Percentiles rank a stretch among this genome's conserved stretches.
These are phyloP conservation scores for Lampris incognitus DNA, from an alignment of 2,113 vertebrate species.

Conservation along the genomic window DNA sequence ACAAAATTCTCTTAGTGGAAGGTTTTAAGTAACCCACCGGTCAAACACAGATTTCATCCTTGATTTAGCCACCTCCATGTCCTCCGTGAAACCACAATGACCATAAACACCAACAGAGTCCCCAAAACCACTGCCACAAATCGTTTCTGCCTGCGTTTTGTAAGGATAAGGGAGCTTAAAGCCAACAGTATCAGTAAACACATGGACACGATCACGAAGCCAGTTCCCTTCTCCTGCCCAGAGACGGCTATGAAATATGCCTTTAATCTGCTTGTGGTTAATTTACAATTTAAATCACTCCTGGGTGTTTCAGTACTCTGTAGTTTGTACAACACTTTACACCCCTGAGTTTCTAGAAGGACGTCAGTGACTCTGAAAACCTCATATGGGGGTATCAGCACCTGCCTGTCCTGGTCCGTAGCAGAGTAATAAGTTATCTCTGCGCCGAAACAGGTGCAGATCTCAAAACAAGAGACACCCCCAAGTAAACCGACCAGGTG, in stretches of 20 bases:
- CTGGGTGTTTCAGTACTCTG: conserved; percentile 45
- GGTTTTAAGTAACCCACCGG: no score
- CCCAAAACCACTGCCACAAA: no score
- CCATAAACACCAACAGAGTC: no score
- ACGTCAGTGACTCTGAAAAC: conserved; percentile 57
- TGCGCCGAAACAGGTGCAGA: conserved; percentile 57
- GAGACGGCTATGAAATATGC: neutral
- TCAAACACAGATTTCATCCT: no score
- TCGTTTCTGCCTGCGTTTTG: no score
- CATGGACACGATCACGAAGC: no score
- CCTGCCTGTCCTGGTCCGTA: conserved; percentile 20
- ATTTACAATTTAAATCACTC: conserved; percentile 52
- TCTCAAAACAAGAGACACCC: conserved; percentile 63
- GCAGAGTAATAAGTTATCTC: conserved; percentile 60
- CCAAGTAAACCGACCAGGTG: neutral
- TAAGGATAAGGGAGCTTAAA: no score
- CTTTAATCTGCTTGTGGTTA: neutral
- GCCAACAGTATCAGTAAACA: no score
- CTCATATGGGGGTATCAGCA: conserved; percentile 61
- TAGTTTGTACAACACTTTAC: conserved; percentile 55
- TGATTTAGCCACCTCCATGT: no score
- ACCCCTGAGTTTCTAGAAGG: conserved; percentile 41
- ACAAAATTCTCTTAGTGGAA: no score
- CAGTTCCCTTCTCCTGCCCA: no score
- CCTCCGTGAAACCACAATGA: no score